Evolutionary conservation across 1,140 invertebrate genomes (phyloP).

Genomic region (Chionoecetes opilio): DNA sequence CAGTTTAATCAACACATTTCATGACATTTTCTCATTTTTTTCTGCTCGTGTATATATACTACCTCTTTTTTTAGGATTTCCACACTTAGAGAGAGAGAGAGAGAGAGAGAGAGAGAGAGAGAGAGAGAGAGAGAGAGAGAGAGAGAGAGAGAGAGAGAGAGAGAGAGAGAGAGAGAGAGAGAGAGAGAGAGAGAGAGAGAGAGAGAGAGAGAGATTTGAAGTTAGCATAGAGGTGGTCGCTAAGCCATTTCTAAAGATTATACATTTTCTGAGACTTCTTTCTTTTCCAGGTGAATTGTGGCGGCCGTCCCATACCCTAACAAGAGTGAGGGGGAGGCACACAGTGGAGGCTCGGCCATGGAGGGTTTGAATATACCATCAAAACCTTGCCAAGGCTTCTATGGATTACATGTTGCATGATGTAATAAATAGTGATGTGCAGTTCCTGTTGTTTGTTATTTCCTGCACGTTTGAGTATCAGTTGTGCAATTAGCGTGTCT

Average conservation of each 20-base stretch:
- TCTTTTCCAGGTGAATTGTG: background rate
- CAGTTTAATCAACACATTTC: background rate
- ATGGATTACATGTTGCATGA: background rate
- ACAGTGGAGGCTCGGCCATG: background rate
- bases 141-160: no score
- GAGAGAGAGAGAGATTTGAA: no score
- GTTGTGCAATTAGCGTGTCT: no score
- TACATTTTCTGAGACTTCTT: background rate
- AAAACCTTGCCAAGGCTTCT: background rate
- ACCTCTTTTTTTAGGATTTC: background rate
- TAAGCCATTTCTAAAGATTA: background rate
- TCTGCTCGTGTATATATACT: background rate
- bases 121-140: no score
- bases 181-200: no score
- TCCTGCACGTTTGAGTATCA: background rate
- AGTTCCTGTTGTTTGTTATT: background rate
- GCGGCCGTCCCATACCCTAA: background rate
- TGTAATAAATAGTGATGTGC: background rate
- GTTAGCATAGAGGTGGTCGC: background rate
- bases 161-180: no score
- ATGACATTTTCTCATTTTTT: background rate
- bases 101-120: background rate
- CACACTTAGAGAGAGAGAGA: no score
- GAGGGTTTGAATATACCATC: background rate
- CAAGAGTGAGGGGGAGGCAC: background rate